These are phyloP conservation scores for Carassius carassius DNA, from an alignment of 2,113 vertebrate species.

Conservation along the genomic window DNA sequence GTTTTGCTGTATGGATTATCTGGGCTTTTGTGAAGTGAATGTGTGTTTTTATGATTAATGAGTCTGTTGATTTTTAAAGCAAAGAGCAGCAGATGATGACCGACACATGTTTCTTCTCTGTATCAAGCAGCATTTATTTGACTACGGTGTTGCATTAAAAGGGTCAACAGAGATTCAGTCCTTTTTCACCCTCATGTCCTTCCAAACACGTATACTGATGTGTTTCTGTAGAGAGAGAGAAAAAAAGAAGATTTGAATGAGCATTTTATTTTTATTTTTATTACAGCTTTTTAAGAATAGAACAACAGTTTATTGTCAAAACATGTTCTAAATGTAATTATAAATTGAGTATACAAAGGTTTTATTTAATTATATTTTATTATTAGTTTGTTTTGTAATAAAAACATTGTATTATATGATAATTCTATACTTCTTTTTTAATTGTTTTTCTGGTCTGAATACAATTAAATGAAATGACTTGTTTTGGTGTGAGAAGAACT, in stretches of 20 bases:
- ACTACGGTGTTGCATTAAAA: slow-evolving; percentile 22
- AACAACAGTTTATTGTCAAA: not conserved
- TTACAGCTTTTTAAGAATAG: not conserved
- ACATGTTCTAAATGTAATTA: not conserved
- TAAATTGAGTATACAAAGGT: not conserved
- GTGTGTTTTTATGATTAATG: slow-evolving; percentile 44
- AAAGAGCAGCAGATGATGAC: not conserved
- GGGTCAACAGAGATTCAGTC: not conserved
- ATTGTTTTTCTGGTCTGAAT: no score
- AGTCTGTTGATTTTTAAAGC: slow-evolving; percentile 41
- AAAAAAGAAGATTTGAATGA: not conserved
- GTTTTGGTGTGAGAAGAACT: no score
- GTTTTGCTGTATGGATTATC: slow-evolving; percentile 5
- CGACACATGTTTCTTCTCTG: not conserved
- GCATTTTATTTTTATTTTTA: no score
- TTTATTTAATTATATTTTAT: not conserved
- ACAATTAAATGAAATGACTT: no score
- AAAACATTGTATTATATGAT: no score
- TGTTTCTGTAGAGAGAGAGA: not conserved
- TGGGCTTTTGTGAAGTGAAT: slow-evolving; percentile 6
- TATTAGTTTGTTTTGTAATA: not conserved
- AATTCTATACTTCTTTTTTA: no score
- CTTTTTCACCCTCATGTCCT: not conserved
- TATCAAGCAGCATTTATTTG: slow-evolving; percentile 46
- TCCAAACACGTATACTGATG: not conserved